phyloP scores from a whole-genome alignment of 2,113 vertebrate genomes.

The Dipodomys merriami region DNA sequence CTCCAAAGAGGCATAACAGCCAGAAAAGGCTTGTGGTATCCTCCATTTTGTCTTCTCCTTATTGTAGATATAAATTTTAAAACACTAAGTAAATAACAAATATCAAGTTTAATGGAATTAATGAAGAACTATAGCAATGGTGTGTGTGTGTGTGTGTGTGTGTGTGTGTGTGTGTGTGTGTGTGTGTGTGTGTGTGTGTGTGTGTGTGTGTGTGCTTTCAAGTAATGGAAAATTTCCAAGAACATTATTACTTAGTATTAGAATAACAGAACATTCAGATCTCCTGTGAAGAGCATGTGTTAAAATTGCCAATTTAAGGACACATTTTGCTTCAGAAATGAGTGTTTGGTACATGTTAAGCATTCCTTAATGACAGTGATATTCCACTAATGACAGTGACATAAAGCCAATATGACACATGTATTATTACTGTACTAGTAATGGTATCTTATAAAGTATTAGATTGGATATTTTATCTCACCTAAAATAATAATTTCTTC shows the following conservation, averaged over 20 bases:
- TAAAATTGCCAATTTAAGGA: conserved; percentile 8
- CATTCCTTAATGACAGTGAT: background rate
- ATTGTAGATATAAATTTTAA: background rate
- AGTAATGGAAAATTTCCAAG: background rate
- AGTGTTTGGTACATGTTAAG: background rate
- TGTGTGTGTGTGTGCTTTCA: background rate
- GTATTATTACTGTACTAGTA: background rate
- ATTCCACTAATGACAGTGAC: background rate
- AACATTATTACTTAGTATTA: background rate
- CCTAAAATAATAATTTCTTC: no score
- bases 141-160: background rate
- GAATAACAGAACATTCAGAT: background rate
- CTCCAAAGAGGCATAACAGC: background rate
- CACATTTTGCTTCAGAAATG: background rate
- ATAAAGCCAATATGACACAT: background rate
- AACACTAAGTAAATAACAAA: conserved; percentile 3
- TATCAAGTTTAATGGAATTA: background rate
- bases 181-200: no score
- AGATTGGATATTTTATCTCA: no score
- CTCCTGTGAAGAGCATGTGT: background rate
- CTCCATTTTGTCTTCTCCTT: background rate
- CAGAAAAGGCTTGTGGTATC: background rate
- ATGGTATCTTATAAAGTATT: no score
- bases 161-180: background rate
- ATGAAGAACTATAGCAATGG: background rate